phyloP scores from a whole-genome alignment of 2,888 invertebrate species.

The Sycophila texana region DNA sequence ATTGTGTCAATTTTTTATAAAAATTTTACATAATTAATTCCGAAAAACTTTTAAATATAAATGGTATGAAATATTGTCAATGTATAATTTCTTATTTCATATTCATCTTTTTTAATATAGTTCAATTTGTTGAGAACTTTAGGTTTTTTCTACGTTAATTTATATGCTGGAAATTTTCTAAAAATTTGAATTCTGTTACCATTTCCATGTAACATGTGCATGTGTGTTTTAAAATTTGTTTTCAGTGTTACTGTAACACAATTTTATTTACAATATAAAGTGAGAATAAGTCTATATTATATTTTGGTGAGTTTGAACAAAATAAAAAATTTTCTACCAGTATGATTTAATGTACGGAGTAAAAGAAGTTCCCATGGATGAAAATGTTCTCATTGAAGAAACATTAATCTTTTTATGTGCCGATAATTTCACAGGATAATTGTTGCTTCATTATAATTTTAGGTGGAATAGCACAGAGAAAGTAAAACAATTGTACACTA shows the following conservation, averaged over 20 bases:
- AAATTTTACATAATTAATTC: too few species aligned
- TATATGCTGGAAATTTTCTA: neutral
- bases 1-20: too few species aligned
- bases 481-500: constrained; percentile 21
- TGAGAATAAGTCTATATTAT: neutral
- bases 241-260: neutral
- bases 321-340: neutral
- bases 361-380: constrained; percentile 11
- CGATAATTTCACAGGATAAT: constrained; percentile 17
- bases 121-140: neutral
- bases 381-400: constrained; percentile 20
- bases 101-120: constrained; percentile 29
- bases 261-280: neutral
- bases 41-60: too few species aligned
- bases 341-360: neutral
- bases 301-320: neutral
- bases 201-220: too few species aligned
- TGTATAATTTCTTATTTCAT: constrained; percentile 27
- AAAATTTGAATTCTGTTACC: neutral
- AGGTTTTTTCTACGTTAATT: neutral
- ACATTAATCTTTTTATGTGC: constrained; percentile 3
- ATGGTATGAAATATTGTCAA: neutral
- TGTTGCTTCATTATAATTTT: constrained; percentile 39
- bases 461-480: constrained; percentile 17
- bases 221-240: neutral